Evolutionary conservation across 1,140 invertebrate species (phyloP), one percentile per base, ranked within the genome.

Genomic region (Drosophila subpulchrella): DNA sequence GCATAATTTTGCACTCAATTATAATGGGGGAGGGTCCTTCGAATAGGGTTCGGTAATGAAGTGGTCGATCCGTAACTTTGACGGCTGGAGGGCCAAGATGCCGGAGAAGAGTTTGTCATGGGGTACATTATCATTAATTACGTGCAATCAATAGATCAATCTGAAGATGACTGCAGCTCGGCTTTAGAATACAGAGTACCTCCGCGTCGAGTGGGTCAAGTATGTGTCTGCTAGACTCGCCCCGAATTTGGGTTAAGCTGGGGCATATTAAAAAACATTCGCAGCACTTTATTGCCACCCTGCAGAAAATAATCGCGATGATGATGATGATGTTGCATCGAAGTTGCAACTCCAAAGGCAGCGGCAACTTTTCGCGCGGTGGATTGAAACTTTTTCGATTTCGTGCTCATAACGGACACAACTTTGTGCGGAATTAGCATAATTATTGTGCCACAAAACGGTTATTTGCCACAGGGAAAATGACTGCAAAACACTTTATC

Each of bases 1-100:
- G 83, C 83, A 88, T 88, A 88, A 88, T 88, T 88, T 89, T 88
- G 84, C 83, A 88, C 83, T 89, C 84, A 83, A 89, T 88, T 88
- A 89, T 88, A 83, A 88, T 89, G 83, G 75, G 51, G 53, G 55
- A 58, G 48, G 6, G 2, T 24, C 61, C 48, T 6, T 6, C 36
- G 15, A 61, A 42, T 63, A 6, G n/a, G 27, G 70, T 47, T 65
- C 62, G 47, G 44, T 71, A 81, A 78, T 86, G 67, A 81, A 85
- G 82, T 85, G 73, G 27, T 67, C 47, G 47, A 79, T 51, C 47
- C 41, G 56, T 51, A 73, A 60, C 76, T 75, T 44, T 76, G 53
- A 74, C 76, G 66, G 65, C 77, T 81, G 30, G 32, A 48, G 50
- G 32, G 32, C 15, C 53, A 51, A 63, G 73, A 57, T 62, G 42